phyloP scores from a whole-genome alignment of 2,888 invertebrate species.

The Phalera bucephala region DNA sequence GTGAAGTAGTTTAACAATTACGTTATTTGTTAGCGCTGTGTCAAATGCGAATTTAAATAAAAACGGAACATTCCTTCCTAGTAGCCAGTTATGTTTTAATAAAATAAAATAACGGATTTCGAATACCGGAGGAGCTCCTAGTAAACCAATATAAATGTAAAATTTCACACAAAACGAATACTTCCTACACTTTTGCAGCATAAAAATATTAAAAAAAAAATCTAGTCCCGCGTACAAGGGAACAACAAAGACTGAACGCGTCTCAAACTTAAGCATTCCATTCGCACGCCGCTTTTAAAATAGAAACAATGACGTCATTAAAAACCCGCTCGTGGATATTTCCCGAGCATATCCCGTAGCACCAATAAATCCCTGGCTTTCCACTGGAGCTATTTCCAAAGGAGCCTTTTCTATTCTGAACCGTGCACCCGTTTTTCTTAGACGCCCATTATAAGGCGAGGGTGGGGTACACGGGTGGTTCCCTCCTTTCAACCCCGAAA shows the following conservation, averaged over 20 bases:
- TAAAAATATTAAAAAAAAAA: not conserved
- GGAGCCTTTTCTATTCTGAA: constrained; percentile 81
- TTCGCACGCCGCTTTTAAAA: constrained; percentile 80
- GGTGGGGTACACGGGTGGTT: constrained; percentile 44
- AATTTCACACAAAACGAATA: not conserved
- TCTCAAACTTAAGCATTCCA: constrained; percentile 72
- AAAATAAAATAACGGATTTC: too few relatives aligned
- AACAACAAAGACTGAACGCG: constrained; percentile 18
- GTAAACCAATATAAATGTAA: too few relatives aligned
- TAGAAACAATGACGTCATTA: constrained; percentile 81
- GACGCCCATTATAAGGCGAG: constrained; percentile 77
- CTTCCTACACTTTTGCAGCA: too few relatives aligned
- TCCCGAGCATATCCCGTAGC: constrained; percentile 79
- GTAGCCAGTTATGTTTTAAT: too few relatives aligned
- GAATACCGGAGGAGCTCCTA: too few relatives aligned
- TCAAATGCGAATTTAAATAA: too few relatives aligned
- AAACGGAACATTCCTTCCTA: too few relatives aligned
- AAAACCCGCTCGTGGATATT: constrained; percentile 81
- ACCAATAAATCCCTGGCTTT: constrained; percentile 80
- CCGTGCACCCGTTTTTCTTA: constrained; percentile 82
- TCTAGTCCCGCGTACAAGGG: not conserved
- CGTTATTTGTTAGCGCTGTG: too few relatives aligned
- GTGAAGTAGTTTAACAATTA: too few relatives aligned
- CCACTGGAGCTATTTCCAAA: constrained; percentile 82
- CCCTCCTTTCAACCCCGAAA: constrained; percentile 55